phyloP scores from a whole-genome alignment of 2,888 invertebrate species.

The Caenorhabditis zanzibari region DNA sequence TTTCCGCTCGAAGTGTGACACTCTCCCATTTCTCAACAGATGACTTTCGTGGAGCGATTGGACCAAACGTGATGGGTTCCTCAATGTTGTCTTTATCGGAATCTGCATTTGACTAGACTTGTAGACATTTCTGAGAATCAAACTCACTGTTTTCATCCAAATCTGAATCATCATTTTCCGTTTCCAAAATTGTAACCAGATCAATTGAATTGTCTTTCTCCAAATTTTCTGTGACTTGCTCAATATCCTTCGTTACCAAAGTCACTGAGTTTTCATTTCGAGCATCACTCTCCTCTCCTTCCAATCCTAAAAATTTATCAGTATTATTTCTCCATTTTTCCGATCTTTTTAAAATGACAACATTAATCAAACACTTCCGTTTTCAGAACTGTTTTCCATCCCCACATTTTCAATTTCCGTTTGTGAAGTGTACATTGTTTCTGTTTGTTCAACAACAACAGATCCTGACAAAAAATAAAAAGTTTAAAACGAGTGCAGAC shows the following conservation, averaged over 20 bases:
- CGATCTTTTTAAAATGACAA: too few relatives aligned
- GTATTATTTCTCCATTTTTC: too few relatives aligned
- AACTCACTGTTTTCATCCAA: too few relatives aligned
- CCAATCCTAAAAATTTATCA: too few relatives aligned
- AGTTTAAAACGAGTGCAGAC: background rate
- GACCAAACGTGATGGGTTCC: background rate
- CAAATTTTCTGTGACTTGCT: too few relatives aligned
- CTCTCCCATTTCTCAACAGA: constrained; percentile 30
- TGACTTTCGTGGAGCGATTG: constrained; percentile 16
- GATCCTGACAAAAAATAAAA: constrained; percentile 6
- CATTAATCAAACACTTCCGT: background rate
- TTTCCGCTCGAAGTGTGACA: background rate
- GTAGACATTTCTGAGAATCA: too few relatives aligned
- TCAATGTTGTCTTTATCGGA: background rate
- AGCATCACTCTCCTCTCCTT: too few relatives aligned
- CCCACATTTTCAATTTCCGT: constrained; percentile 16
- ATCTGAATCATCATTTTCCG: too few relatives aligned
- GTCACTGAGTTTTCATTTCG: too few relatives aligned
- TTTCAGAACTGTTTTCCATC: background rate
- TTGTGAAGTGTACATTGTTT: background rate
- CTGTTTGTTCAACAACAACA: background rate
- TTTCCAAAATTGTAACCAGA: too few relatives aligned
- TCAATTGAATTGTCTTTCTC: too few relatives aligned
- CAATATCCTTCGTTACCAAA: too few relatives aligned
- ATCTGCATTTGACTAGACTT: background rate